Evolutionary conservation across 2,797 vertebrate species (phyloP), one percentile per base, ranked within the genome.

Genomic region (Artibeus jamaicensis): DNA sequence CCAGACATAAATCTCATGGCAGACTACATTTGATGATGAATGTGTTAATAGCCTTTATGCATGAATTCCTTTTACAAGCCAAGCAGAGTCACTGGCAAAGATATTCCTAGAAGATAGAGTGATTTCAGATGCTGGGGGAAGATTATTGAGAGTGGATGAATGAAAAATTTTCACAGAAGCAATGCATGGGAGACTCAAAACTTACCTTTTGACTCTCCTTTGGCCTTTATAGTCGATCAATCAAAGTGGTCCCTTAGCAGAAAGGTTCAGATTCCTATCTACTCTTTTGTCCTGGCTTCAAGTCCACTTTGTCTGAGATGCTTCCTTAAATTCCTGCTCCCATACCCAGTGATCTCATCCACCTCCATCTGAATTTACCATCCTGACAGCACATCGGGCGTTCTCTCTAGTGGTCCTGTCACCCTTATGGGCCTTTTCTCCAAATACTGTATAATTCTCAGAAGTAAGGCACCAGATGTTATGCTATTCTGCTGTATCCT

Each of bases 1-100:
- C 29, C 94, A 91, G 65, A 81, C 84, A 97, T 97, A 97, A 98
- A 97, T 97, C 98, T 98, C 71, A 12, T 87, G 93, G 77, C 94
- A 97, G 93, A 92, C 32, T 34, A 65, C 67, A 39, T 89, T 94
- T 53, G 32, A 76, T 95, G 92, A 97, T 95, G 92, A 97, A 97
- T 95, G 94, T 74, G 15, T 77, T 97, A 97, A 96, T 84, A 96
- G 87, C 6, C 90, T 98, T 98, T 98, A 89, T 0, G 2, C 82
- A 94, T 94, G 50, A 68, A 96, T 97, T 98, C 39, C 92, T 98
- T 97, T 93, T 95, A 93, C 34, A 90, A 16, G 62, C 79, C 29
- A 91, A 37, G 68, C 8, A 48, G 48, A 44, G 15, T 62, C 18
- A 79, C 0, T 94, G 76, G 9, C 71, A 96, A 89, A 65, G 68